Conservation (phyloP, 2,797 vertebrate genomes). For the Micrastur ruficollis region DNA sequence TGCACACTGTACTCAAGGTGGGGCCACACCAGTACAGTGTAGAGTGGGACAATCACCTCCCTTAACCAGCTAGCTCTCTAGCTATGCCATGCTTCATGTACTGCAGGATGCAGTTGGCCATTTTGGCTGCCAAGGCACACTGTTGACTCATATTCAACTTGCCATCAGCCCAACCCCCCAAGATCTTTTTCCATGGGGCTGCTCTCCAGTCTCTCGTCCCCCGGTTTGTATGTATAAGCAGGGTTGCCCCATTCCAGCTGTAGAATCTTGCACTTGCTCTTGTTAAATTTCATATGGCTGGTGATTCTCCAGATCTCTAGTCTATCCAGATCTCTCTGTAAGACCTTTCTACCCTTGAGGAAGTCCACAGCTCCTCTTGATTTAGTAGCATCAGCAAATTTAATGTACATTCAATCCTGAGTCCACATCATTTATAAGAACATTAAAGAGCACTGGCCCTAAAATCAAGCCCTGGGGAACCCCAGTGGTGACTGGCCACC, state of each 20-base stretch:
- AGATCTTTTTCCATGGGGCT: neutral
- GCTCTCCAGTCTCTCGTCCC: neutral
- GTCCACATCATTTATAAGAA: neutral
- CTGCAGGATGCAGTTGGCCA: neutral
- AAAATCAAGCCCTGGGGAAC: neutral
- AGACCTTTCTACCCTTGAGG: no score
- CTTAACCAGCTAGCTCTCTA: rapidly evolving
- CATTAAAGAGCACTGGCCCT: neutral
- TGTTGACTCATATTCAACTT: neutral
- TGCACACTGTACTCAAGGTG: neutral
- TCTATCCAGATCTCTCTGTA: neutral
- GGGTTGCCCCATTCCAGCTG: neutral
- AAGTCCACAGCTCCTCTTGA: neutral
- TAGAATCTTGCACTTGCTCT: neutral
- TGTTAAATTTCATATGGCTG: neutral
- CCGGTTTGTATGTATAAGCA: neutral
- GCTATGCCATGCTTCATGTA: neutral
- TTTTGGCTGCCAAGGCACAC: neutral
- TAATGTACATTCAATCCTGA: neutral
- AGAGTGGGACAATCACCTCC: neutral
- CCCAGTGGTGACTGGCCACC: neutral
- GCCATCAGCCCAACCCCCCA: neutral
- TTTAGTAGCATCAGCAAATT: neutral
- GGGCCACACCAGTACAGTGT: neutral
- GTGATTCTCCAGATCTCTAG: neutral